Conservation (phyloP, 2,797 vertebrate genomes). For the Eupleurogrammus muticus region DNA sequence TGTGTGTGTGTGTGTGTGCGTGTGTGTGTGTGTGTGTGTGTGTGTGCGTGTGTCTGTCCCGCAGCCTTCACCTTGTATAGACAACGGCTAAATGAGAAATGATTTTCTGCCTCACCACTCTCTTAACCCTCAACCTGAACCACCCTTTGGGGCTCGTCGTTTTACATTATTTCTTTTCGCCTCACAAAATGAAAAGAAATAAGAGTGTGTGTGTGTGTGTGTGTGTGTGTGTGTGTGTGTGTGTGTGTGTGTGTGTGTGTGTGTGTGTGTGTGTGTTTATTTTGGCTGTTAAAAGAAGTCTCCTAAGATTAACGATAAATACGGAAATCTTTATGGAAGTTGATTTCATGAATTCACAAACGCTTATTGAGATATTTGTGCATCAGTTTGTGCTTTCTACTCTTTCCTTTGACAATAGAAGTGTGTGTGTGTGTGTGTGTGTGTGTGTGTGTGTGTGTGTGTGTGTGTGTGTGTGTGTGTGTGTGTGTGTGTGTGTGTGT, state of each 20-base stretch:
- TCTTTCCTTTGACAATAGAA: background rate
- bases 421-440: slow-evolving; percentile 1
- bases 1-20: slow-evolving; percentile 19
- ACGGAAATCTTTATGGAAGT: background rate
- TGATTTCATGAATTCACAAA: background rate
- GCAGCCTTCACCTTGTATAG: slow-evolving; percentile 71
- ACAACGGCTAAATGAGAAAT: slow-evolving; percentile 62
- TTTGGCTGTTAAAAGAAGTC: background rate
- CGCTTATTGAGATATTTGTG: background rate
- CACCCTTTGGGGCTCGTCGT: slow-evolving; percentile 21
- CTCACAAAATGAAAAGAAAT: background rate
- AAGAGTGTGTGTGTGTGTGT: too few species aligned
- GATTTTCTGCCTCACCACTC: slow-evolving; percentile 68
- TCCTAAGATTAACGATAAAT: background rate
- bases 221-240: too few species aligned
- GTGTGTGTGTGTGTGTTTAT: background rate
- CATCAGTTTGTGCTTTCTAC: background rate
- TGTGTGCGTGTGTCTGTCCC: slow-evolving; percentile 33
- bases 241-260: too few species aligned
- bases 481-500: background rate
- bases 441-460: background rate
- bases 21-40: slow-evolving; percentile 18
- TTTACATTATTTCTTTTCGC: background rate
- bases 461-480: background rate
- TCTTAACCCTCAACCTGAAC: slow-evolving; percentile 59